These are phyloP conservation scores for Anabacerthia variegaticeps DNA, from an alignment of 2,797 vertebrate genomes.

Conservation along the genomic window DNA sequence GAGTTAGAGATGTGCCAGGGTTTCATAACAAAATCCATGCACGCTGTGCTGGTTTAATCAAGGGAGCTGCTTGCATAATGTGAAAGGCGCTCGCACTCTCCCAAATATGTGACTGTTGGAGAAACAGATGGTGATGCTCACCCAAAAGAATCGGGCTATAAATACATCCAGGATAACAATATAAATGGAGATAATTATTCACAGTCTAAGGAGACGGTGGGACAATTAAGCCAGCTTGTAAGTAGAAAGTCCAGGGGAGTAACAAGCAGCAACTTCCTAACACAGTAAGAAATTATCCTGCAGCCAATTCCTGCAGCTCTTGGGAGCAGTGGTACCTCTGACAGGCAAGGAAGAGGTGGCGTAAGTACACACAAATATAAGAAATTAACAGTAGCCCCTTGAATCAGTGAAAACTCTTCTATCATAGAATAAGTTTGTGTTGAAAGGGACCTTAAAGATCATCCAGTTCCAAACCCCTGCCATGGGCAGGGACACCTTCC, in stretches of 20 bases:
- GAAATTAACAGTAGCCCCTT: not conserved
- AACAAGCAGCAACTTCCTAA: not conserved
- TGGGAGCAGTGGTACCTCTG: not conserved
- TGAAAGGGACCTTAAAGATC: not conserved
- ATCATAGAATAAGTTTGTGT: not conserved
- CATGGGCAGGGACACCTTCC: not conserved
- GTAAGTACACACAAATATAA: not conserved
- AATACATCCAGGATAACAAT: conserved; percentile 49
- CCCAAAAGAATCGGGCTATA: conserved; percentile 17
- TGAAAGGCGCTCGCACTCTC: not conserved
- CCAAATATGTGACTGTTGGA: not conserved
- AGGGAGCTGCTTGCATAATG: conserved; percentile 41
- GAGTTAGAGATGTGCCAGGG: conserved; percentile 22
- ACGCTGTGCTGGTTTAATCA: conserved; percentile 27
- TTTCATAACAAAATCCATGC: conserved; percentile 56
- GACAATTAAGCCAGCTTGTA: not conserved
- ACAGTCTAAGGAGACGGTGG: conserved; percentile 4
- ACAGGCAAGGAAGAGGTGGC: not conserved
- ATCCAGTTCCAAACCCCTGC: not conserved
- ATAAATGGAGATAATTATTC: conserved; percentile 46
- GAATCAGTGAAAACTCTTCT: not conserved
- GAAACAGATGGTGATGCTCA: conserved; percentile 57
- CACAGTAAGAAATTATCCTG: not conserved
- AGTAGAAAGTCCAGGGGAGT: not conserved
- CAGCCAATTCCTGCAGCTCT: not conserved